Base-by-base conservation (phyloP, 2,888 invertebrate genomes). In the Polymixis lichenea region DNA sequence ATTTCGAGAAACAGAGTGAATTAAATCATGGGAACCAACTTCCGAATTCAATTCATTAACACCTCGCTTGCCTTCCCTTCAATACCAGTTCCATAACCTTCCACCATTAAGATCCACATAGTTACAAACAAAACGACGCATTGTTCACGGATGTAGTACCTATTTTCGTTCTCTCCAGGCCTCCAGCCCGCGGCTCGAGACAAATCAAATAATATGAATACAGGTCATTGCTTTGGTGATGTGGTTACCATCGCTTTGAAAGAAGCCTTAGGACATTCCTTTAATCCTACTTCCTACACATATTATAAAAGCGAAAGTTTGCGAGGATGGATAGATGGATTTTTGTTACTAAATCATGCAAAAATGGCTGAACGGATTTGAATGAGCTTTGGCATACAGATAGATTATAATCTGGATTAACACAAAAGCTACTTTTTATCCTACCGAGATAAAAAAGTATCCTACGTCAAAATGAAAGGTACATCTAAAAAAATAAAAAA, bases 141-240 rank as follows among this genome's bases (percentile, higher is more conserved):
- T 43, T 66, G 55, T 66, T 56, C 51, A 32, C 22, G 15, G n/a
- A 66, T n/a, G 43, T 22, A 55, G 65, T 72, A n/a, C n/a, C n/a
- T n/a, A 66, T 71, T 67, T 64, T 71, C 55, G 72, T 65, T 77
- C 49, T n/a, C 58, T 38, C 38, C 58, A 32, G 61, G 86, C 83
- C 32, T 55, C 19, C 58, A 32, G 61, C 83, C 83, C n/a, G 61
- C 60, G 71, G 78, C 72, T 69, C 49, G 32, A 74, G 65, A 83
- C 78, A 86, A 83, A 83, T 86, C 83, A 86, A 83, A 83, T 83
- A 83, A 83, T 69, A 78, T 86, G 62, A 83, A 83, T n/a, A 69
- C 86, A 74, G 73, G 83, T 74, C 86, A 86, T 74, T 86, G 83
- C 78, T 78, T 83, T 69, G 51, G 67, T 72, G n/a, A 46, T n/a